Base-by-base conservation (phyloP, 2,888 invertebrate genomes). In the Liopterus haemorrhoidalis region DNA sequence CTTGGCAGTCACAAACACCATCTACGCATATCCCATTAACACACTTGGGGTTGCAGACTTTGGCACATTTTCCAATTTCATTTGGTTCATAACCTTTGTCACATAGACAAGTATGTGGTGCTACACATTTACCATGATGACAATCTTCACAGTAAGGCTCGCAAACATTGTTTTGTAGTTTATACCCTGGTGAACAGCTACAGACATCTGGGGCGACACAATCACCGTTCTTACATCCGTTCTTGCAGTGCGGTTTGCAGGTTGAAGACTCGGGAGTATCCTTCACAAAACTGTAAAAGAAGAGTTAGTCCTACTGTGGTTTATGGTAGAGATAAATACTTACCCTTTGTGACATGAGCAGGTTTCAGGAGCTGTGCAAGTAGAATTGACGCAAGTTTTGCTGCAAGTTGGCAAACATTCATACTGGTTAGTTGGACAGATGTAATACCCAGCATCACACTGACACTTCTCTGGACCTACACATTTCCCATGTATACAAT, bases 141-240 rank as follows among this genome's bases (percentile, higher is more conserved):
- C 70, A 70, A 2, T 50, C 45, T 5, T 40, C 31, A 41, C 54
- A 55, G 16, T 45, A n/a, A 8, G 54, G 42, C 19, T 40, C 25
- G 37, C 55, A 54, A 12, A 27, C 38, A 14, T 38, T 28, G 0
- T 57, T 57, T 1, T 54, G 53, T 27, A 45, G 42, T 9, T 32
- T 15, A 22, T 61, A 64, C n/a, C 64, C 64, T 1, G 57, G 52
- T 0, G 54, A 46, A 44, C 71, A 71, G n/a, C 41, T 22, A 52
- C 71, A 71, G 0, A 43, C 30, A 6, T 61, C 51, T 0, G 64
- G 62, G 0, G 53, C 54, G 0, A 57, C 44, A 49, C 72, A 73
- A 1, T 50, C 58, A 0, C 66, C 66, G 25, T 62, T 54, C 0
- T 39, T 39, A 51, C 74, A 74, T 0, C 46, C 36, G 3, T 32